Percentiles rank a stretch among this genome's conserved stretches.
Evolutionary conservation across 2,797 vertebrate species (phyloP).

Genomic region (Catharus ustulatus): DNA sequence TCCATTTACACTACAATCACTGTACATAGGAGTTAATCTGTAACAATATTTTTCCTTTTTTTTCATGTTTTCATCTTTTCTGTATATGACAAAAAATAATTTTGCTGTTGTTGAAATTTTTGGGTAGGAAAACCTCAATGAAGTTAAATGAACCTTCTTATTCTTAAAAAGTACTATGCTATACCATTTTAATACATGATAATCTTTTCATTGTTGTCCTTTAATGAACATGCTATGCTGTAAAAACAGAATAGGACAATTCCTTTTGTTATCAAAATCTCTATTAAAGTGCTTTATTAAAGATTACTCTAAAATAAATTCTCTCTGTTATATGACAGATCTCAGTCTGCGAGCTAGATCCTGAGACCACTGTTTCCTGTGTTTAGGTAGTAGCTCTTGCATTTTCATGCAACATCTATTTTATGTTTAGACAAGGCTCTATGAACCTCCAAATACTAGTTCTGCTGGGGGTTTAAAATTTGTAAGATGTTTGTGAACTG

Average conservation of each 20-base stretch:
- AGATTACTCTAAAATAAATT: not conserved
- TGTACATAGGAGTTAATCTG: not conserved
- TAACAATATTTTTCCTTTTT: not conserved
- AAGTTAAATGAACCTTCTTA: not conserved
- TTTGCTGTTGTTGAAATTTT: not conserved
- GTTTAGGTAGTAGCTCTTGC: not conserved
- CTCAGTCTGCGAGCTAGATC: not conserved
- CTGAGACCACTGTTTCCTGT: fast-evolving
- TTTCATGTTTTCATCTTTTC: not conserved
- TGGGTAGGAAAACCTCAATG: not conserved
- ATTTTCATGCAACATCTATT: not conserved
- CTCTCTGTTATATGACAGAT: not conserved
- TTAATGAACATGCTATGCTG: not conserved
- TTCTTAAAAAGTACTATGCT: not conserved
- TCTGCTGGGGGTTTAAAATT: not conserved
- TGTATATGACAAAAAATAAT: not conserved
- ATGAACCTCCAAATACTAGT: not conserved
- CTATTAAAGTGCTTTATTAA: not conserved
- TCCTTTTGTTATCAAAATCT: not conserved
- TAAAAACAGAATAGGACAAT: not conserved
- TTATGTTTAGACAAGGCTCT: not conserved
- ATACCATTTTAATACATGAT: not conserved
- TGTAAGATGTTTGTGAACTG: not conserved
- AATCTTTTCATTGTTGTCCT: not conserved
- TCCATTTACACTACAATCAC: constrained; percentile 1